Evolutionary conservation across 2,888 invertebrate genomes (phyloP).

Genomic region (Perdita meconis): DNA sequence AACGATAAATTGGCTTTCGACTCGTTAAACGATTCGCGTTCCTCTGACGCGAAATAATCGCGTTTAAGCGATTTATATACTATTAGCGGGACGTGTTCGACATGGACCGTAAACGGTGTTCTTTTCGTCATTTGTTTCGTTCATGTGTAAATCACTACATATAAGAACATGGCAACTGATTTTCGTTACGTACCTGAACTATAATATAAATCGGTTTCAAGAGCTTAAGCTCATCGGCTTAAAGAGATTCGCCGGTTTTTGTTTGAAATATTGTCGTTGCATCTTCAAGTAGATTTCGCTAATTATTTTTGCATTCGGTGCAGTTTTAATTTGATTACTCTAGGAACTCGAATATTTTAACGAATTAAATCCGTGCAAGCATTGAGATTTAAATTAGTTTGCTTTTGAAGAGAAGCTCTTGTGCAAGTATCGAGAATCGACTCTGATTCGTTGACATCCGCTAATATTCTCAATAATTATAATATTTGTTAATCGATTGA

Average conservation of each 20-base stretch:
- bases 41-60: not conserved
- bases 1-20: conserved; percentile 3
- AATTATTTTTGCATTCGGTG: not conserved
- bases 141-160: too few relatives aligned
- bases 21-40: not conserved
- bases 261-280: not conserved
- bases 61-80: not conserved
- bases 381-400: not conserved
- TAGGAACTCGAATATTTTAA: not conserved
- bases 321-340: not conserved
- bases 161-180: too few relatives aligned
- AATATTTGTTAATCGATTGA: conserved; percentile 14
- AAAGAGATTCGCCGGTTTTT: too few relatives aligned
- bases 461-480: not conserved
- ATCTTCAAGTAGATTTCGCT: not conserved
- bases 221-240: too few relatives aligned
- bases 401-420: too few relatives aligned
- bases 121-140: too few relatives aligned
- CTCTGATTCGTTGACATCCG: too few relatives aligned
- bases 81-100: too few relatives aligned
- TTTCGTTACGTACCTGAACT: too few relatives aligned
- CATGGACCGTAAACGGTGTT: too few relatives aligned
- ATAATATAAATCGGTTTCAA: too few relatives aligned
- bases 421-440: too few relatives aligned
- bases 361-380: not conserved